Conservation (phyloP, 2,113 vertebrate species). For the Anarrhichthys ocellatus region DNA sequence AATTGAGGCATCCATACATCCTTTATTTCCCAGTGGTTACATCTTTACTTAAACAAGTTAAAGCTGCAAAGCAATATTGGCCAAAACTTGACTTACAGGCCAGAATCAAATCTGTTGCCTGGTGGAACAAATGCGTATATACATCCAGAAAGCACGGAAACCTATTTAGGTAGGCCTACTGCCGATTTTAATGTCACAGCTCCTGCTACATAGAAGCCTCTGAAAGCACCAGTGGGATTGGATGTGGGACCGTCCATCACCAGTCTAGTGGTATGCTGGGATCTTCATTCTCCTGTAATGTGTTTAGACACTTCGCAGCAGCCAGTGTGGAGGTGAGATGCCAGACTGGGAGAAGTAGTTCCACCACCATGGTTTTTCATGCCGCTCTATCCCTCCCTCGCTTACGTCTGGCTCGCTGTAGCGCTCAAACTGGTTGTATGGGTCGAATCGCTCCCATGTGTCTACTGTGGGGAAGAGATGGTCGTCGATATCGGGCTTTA, state of each 20-base stretch:
- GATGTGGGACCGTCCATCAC: constrained; percentile 23
- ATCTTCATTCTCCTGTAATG: background rate
- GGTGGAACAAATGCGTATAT: constrained; percentile 6
- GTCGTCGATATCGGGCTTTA: constrained; percentile 79
- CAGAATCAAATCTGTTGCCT: constrained; percentile 21
- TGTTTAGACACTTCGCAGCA: constrained; percentile 86
- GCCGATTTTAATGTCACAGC: constrained; percentile 33
- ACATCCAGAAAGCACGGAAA: constrained; percentile 36
- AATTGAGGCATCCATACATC: background rate
- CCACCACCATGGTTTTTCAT: constrained; percentile 99
- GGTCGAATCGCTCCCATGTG: constrained; percentile 80
- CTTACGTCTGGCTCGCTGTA: constrained; percentile 56
- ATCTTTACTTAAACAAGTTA: background rate
- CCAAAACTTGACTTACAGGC: constrained; percentile 2
- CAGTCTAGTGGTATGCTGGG: constrained; percentile 17
- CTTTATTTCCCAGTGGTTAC: constrained; percentile 4
- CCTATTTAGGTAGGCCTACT: background rate
- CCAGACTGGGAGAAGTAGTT: constrained; percentile 91
- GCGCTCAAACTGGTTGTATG: constrained; percentile 85
- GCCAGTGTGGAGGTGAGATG: constrained; percentile 89
- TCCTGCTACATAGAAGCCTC: constrained; percentile 4
- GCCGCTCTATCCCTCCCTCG: constrained; percentile 65
- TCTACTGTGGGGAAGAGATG: constrained; percentile 79
- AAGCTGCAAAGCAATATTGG: constrained; percentile 37
- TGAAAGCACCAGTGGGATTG: constrained; percentile 19